Conservation (phyloP, 1,140 invertebrate genomes). For the Saccostrea echinata region DNA sequence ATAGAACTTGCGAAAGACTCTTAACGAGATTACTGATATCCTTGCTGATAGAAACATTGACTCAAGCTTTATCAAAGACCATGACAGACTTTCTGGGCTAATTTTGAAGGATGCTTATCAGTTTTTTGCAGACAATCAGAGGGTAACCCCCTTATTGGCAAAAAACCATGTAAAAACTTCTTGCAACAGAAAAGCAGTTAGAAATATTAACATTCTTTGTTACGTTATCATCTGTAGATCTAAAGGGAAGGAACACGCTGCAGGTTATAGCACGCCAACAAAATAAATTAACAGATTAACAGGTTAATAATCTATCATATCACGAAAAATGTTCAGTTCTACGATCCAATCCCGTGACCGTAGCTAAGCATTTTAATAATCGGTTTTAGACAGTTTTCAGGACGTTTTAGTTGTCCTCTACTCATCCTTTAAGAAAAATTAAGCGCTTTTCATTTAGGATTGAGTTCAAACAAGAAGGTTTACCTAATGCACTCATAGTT, state of each 20-base stretch:
- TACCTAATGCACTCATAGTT: slow-evolving; percentile 48
- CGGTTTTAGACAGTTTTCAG: slow-evolving; percentile 42
- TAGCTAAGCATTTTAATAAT: slow-evolving; percentile 54
- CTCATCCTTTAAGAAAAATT: too few species aligned
- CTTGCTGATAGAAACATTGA: too few species aligned
- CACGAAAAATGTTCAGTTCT: slow-evolving; percentile 51
- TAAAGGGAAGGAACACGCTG: slow-evolving; percentile 54
- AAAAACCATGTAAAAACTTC: slow-evolving; percentile 50
- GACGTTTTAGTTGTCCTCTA: not conserved
- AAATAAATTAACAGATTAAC: slow-evolving; percentile 28
- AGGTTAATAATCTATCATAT: slow-evolving; percentile 43
- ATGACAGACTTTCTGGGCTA: too few species aligned
- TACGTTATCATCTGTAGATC: slow-evolving; percentile 51
- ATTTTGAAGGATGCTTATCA: too few species aligned
- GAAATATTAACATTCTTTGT: slow-evolving; percentile 55
- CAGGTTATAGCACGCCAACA: slow-evolving; percentile 48
- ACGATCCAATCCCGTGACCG: slow-evolving; percentile 55
- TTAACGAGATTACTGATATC: too few species aligned
- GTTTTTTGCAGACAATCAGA: slow-evolving; percentile 48
- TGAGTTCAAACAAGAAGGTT: slow-evolving; percentile 57
- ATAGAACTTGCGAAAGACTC: too few species aligned
- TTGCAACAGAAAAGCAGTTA: slow-evolving; percentile 53
- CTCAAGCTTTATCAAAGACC: too few species aligned
- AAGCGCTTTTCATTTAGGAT: slow-evolving; percentile 55
- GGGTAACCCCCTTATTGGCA: slow-evolving; percentile 57